Evolutionary conservation across 2,888 invertebrate genomes (phyloP).

Genomic region (Cyrtodaria siliqua): DNA sequence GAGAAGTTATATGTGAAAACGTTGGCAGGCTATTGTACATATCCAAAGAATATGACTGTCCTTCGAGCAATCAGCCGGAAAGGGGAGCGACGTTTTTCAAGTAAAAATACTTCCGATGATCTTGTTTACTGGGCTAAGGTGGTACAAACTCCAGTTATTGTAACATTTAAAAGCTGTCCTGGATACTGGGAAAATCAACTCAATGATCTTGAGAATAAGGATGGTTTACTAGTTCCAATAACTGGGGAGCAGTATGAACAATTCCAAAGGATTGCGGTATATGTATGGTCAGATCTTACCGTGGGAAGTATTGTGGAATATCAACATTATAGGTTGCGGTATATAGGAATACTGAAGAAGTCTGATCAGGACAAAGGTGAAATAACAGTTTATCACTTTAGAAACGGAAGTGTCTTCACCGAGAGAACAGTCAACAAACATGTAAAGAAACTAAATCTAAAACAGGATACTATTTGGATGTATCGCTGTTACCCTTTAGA

Average conservation of each 20-base stretch:
- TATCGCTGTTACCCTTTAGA: no score
- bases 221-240: slow-evolving; percentile 26
- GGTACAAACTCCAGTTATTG: slow-evolving; percentile 23
- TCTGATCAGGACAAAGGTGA: no score
- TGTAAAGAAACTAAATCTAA: no score
- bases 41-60: slow-evolving; percentile 22
- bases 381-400: no score
- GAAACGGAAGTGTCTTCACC: no score
- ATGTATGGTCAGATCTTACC: slow-evolving; percentile 30
- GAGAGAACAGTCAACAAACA: no score
- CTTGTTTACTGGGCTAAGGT: slow-evolving; percentile 51
- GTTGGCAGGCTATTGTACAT: slow-evolving; percentile 25
- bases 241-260: slow-evolving; percentile 9
- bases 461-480: no score
- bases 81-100: slow-evolving; percentile 28
- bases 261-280: slow-evolving; percentile 26
- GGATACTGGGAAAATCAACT: no score
- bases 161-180: neutral
- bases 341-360: slow-evolving; percentile 38
- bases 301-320: slow-evolving; percentile 42
- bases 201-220: no score
- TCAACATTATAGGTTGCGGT: slow-evolving; percentile 21
- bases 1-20: slow-evolving; percentile 11
- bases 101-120: slow-evolving; percentile 33
- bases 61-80: slow-evolving; percentile 23